Evolutionary conservation across 2,113 vertebrate species (phyloP), one percentile per base, ranked within the genome.

Genomic region (Proterorhinus semilunaris): DNA sequence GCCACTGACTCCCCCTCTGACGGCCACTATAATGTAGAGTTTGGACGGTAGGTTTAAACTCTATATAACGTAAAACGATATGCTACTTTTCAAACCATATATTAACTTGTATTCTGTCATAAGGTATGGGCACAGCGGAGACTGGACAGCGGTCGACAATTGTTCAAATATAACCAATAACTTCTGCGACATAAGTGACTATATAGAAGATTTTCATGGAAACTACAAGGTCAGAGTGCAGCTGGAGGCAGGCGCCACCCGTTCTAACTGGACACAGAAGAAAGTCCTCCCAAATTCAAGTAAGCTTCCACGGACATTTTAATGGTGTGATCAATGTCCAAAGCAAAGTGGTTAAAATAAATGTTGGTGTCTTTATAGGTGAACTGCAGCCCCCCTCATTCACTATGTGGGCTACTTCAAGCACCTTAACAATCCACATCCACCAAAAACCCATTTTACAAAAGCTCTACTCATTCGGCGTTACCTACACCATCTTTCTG

Each of bases 321-420:
- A 44, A 15, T 15, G 10, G n/a, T 10, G 8, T 44, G 42, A 61
- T 6, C 11, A 12, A 15, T 45, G 58, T 2, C 17, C 3, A 16
- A 12, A 27, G 27, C 21, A 15, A n/a, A 3, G 27, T 57, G 2
- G 0, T 69, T 65, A 55, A 17, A 52, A 42, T 42, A 4, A 6
- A 43, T 68, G 7, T 76, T 3, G 71, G 8, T 48, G 72, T 54
- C 2, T n/a, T 45, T 4, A n/a, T 50, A 93, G 92, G 80, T 65
- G 5, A 82, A 7, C 16, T 93, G 48, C 62, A 27, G 5, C 76
- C 89, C 45, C 93, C 93, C 0, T 71, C 80, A 7, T 92, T 92
- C 73, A 85, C 16, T 7, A 45, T 93, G 66, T 71, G 54, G 52
- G 79, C 83, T 0, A 87, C 86, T 4, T 81, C 88, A 15, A 80